Evolutionary conservation across 2,113 vertebrate genomes (phyloP), one percentile per base, ranked within the genome.

Genomic region (Nycticryphes semicollaris): DNA sequence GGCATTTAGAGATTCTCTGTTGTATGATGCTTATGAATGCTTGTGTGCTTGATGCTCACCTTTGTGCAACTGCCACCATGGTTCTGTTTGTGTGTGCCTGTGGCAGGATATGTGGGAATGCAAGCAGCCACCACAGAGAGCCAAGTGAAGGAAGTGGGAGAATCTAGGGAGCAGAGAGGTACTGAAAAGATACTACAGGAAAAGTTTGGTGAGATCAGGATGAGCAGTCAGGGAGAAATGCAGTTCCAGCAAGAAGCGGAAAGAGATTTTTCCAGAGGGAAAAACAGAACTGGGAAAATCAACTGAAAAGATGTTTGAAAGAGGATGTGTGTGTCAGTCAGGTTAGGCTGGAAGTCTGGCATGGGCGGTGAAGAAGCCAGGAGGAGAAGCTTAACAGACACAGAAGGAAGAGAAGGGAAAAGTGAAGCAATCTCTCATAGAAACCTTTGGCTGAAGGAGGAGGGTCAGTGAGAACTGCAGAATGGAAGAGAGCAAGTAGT

Each of bases 111-210:
- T 20, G 18, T 68, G 35, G 45, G 37, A 89, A 64, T 1, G 2
- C n/a, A 57, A 24, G 9, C 8, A 17, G 28, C 12, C 31, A 24
- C 12, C 12, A 39, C 3, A 1, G 60, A 60, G 6, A 51, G 25
- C 1, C 8, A 31, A 9, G 10, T 1, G 0, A 5, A 69, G 17
- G 16, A 24, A 70, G 9, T 0, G 25, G 45, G 21, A 66, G 43
- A 80, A 83, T 13, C 20, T 57, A 23, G 10, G 24, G 27, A 62
- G 59, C 35, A 89, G 51, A 68, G 23, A 7, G 5, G 5, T 2
- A 2, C 60, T 54, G 7, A 57, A 74, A 73, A 87, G 9, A 8
- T 57, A 28, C 10, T 76, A 27, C 53, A 66, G 35, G 7, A 5
- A 27, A 54, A 35, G 18, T 31, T 22, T 50, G 21, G 7, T 27